Base-by-base conservation (phyloP, 64 coral and sea anemone species). In the Platygyra sinensis region DNA sequence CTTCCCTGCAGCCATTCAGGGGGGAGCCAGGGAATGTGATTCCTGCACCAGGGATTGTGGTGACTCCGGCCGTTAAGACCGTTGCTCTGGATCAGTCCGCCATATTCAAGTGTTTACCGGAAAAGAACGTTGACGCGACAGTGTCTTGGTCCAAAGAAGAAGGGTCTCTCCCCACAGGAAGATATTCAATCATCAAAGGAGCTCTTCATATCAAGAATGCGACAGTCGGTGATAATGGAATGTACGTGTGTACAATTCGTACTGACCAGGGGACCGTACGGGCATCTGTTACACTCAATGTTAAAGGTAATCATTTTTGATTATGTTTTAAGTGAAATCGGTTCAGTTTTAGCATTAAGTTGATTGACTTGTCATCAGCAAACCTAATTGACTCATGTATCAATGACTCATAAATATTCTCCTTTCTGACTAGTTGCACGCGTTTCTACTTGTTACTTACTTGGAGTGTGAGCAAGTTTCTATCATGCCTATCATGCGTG, bases 81-180 rank as follows among this genome's bases (percentile, higher is more conserved):
- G 39, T 86, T 16, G 72, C 80, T n/a, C 51, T 72, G 72, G 72
- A 50, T 29, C 52, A 86, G 67, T 20, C 38, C 15, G 89, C 67
- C 4, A 52, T 12, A 31, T 91, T 91, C 89, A 46, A 85, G 54
- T 91, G 89, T 69, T 83, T 30, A 38, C 36, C 79, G 19, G 52
- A 62, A 19, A 54, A 72, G 25, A 74, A 62, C 50, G 62, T 69
- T 10, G 39, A 33, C 55, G 77, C 80, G 4, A 67, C 52, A 79
- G 49, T 86, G 10, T 32, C 30, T 9, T 91, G 89, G 89, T 73
- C 16, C 31, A 91, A 72, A 20, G 20, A 86, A 24, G 80, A 60
- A 17, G 78, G 63, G 0, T 39, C 72, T 6, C 60, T 91, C 17
- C 31, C 72, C 2, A 75, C 60, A 19, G 20, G 36, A 42, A 75